A percentile compares a stretch with the other conserved stretches of the same genome.
Evolutionary conservation across 1,140 invertebrate species (phyloP).

Genomic region (Akabosia matsudoensis): DNA sequence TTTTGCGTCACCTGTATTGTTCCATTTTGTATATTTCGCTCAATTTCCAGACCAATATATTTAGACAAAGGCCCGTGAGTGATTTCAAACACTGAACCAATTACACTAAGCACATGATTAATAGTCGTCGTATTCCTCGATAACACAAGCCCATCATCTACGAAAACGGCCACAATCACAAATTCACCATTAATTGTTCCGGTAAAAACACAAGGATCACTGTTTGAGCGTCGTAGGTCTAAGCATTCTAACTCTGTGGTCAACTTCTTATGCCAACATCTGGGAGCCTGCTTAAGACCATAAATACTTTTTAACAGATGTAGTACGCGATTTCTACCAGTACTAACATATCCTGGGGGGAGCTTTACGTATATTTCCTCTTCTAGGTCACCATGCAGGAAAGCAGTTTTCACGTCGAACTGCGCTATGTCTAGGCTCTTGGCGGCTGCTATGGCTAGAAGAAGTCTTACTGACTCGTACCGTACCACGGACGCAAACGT

Average conservation of each 20-base stretch:
- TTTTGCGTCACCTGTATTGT: neutral
- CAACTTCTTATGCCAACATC: conserved; percentile 35
- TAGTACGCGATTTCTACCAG: conserved; percentile 37
- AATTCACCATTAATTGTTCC: conserved; percentile 33
- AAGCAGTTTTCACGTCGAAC: conserved; percentile 50
- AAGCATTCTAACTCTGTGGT: conserved; percentile 46
- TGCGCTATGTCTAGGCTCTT: conserved; percentile 29
- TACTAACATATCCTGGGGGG: conserved; percentile 32
- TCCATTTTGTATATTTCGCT: neutral
- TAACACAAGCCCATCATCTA: conserved; percentile 52
- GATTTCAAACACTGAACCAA: neutral
- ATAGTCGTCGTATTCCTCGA: conserved; percentile 32
- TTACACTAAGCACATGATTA: neutral
- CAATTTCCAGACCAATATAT: neutral
- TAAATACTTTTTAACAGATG: conserved; percentile 49
- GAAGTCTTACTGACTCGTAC: conserved; percentile 45
- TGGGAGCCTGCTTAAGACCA: conserved; percentile 44
- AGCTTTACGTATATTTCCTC: conserved; percentile 49
- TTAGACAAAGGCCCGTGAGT: conserved; percentile 32
- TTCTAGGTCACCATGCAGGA: conserved; percentile 44
- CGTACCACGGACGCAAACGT: conserved; percentile 48
- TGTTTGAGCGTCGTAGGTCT: conserved; percentile 48
- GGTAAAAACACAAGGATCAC: conserved; percentile 50
- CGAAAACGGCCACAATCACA: conserved; percentile 49
- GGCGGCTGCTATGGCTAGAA: conserved; percentile 44